These are phyloP conservation scores for Blastomussa wellsi DNA, from an alignment of 92 coral and sea anemone genomes.

Conservation along the genomic window DNA sequence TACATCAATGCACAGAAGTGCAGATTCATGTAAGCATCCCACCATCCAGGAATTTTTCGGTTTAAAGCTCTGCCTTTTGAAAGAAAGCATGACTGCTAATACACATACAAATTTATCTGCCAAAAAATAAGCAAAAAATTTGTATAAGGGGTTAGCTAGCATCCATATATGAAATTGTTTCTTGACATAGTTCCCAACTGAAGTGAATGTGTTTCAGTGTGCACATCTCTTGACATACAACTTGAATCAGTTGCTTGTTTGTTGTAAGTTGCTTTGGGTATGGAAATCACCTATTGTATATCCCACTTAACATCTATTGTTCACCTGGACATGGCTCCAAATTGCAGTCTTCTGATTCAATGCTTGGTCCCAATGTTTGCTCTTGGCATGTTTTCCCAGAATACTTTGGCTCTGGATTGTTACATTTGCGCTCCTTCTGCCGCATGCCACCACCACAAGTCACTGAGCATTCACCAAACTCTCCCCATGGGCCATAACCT, in stretches of 20 bases:
- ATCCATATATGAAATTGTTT: not conserved
- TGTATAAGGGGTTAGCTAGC: no score
- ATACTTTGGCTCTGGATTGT: slow-evolving; percentile 45
- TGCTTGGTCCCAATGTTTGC: slow-evolving; percentile 44
- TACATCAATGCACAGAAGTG: no score
- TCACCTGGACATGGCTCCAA: slow-evolving; percentile 46
- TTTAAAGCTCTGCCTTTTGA: no score
- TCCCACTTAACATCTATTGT: not conserved
- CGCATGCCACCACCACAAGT: slow-evolving; percentile 56
- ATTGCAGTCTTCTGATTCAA: slow-evolving; percentile 33
- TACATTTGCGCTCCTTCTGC: slow-evolving; percentile 40
- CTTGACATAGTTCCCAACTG: not conserved
- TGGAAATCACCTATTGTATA: not conserved
- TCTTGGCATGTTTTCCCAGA: slow-evolving; percentile 47
- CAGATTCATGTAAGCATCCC: no score
- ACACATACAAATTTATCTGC: no score
- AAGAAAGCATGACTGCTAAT: not conserved
- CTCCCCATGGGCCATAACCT: slow-evolving; percentile 51
- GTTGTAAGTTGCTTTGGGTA: not conserved
- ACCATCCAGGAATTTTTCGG: no score
- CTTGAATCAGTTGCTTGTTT: not conserved
- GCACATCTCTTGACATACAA: not conserved
- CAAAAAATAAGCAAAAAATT: no score
- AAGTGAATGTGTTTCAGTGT: not conserved
- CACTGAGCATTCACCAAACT: slow-evolving; percentile 49